Conservation (phyloP, 2,797 vertebrate genomes). For the Ctenopoma kingsleyae region DNA sequence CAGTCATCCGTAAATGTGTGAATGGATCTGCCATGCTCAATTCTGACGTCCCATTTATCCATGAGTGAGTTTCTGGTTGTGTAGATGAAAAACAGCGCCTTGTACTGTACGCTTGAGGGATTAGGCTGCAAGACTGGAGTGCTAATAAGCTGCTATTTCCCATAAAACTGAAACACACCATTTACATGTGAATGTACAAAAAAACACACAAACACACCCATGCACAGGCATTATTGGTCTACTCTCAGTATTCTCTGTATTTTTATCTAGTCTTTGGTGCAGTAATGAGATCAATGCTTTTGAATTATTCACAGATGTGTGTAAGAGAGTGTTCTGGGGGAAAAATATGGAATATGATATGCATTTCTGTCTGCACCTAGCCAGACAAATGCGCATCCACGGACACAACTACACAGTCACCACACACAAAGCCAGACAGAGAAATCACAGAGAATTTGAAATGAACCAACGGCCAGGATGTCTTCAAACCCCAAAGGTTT, state of each 20-base stretch:
- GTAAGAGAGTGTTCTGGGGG: not conserved
- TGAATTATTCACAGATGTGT: constrained; percentile 55
- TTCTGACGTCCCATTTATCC: constrained; percentile 32
- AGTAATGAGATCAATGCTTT: constrained; percentile 32
- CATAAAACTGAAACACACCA: constrained; percentile 5
- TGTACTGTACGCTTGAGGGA: constrained; percentile 14
- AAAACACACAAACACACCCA: not conserved
- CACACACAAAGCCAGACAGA: constrained; percentile 16
- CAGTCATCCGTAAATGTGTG: constrained; percentile 39
- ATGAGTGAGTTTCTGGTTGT: constrained; percentile 31
- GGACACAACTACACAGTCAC: not conserved
- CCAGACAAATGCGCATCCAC: constrained; percentile 24
- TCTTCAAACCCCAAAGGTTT: not conserved
- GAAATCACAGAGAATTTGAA: constrained; percentile 37
- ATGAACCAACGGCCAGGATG: constrained; percentile 10
- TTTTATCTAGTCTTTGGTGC: constrained; percentile 3
- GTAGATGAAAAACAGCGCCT: constrained; percentile 16
- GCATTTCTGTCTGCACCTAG: constrained; percentile 26
- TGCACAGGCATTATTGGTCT: not conserved
- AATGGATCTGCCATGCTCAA: constrained; percentile 31
- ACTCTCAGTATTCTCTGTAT: not conserved
- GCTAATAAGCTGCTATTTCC: constrained; percentile 35
- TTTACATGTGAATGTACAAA: not conserved
- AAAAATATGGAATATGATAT: constrained; percentile 36
- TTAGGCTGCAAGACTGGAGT: not conserved